phyloP scores from a whole-genome alignment of 1,140 invertebrate species.

The Scaptomyza montana region DNA sequence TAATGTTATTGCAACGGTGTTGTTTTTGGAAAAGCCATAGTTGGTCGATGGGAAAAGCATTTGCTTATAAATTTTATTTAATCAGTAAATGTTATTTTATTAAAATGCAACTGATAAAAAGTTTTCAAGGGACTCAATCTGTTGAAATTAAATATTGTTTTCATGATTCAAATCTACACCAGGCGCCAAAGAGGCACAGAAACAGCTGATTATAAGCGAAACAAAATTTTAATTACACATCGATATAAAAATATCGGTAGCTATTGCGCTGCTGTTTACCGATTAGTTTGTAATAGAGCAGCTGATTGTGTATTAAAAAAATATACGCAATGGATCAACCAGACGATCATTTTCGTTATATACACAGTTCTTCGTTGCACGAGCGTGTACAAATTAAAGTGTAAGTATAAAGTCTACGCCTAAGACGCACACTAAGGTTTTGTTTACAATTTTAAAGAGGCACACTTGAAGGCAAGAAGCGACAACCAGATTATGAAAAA shows the following conservation, averaged over 20 bases:
- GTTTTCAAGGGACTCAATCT: background rate
- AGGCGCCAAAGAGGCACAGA: background rate
- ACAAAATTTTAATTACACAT: background rate
- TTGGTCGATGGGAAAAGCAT: too few relatives aligned
- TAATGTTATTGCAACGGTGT: background rate
- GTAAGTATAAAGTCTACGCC: conserved; percentile 85
- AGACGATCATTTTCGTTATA: conserved; percentile 92
- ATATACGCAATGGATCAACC: conserved; percentile 71
- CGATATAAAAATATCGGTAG: conserved; percentile 6
- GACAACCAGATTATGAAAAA: conserved; percentile 93
- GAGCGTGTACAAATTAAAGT: conserved; percentile 96
- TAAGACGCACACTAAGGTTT: background rate
- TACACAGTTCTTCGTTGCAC: conserved; percentile 96
- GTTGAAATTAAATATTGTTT: too few relatives aligned
- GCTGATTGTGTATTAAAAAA: conserved; percentile 31
- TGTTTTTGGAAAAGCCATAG: too few relatives aligned
- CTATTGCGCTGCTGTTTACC: conserved; percentile 10
- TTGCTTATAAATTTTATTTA: background rate
- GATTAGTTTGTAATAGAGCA: conserved; percentile 27
- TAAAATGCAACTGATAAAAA: background rate
- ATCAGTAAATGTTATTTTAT: background rate
- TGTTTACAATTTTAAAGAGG: conserved; percentile 87
- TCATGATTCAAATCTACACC: background rate
- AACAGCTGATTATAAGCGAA: background rate
- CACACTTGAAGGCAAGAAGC: conserved; percentile 95